Evolutionary conservation across 1,140 invertebrate species (phyloP).

Genomic region (Stegodyphus mimosarum): DNA sequence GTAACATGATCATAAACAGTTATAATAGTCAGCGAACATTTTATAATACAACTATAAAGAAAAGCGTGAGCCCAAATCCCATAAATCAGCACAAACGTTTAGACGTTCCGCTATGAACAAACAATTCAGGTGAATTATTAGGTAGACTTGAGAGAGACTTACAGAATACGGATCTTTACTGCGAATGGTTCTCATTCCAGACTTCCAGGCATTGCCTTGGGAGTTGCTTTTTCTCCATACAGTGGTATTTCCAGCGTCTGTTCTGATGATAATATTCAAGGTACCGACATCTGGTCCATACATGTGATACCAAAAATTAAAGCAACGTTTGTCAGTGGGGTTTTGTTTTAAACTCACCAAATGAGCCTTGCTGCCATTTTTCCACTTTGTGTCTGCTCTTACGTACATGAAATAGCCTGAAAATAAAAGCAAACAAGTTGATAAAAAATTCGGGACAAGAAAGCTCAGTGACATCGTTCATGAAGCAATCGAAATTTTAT

Average conservation of each 20-base stretch:
- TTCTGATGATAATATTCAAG: slow-evolving; percentile 50
- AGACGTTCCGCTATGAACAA: too few species aligned
- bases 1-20: too few species aligned
- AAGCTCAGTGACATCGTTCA: too few species aligned
- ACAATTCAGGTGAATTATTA: too few species aligned
- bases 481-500: too few species aligned
- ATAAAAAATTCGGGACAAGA: too few species aligned
- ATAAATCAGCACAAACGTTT: too few species aligned
- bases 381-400: not conserved
- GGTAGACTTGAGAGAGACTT: not conserved
- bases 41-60: too few species aligned
- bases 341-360: slow-evolving; percentile 34
- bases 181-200: slow-evolving; percentile 11
- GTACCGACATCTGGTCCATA: slow-evolving; percentile 61
- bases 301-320: slow-evolving; percentile 65
- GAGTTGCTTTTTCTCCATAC: slow-evolving; percentile 51
- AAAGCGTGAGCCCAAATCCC: too few species aligned
- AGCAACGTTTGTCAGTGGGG: slow-evolving; percentile 24
- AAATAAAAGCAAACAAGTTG: not conserved
- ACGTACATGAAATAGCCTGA: slow-evolving; percentile 55
- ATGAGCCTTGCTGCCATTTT: slow-evolving; percentile 31
- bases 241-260: slow-evolving; percentile 8
- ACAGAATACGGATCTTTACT: slow-evolving; percentile 17
- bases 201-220: slow-evolving; percentile 56
- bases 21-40: too few species aligned